These are phyloP conservation scores for Drosophila malerkotliana DNA, from an alignment of 1,140 invertebrate species.

Conservation along the genomic window DNA sequence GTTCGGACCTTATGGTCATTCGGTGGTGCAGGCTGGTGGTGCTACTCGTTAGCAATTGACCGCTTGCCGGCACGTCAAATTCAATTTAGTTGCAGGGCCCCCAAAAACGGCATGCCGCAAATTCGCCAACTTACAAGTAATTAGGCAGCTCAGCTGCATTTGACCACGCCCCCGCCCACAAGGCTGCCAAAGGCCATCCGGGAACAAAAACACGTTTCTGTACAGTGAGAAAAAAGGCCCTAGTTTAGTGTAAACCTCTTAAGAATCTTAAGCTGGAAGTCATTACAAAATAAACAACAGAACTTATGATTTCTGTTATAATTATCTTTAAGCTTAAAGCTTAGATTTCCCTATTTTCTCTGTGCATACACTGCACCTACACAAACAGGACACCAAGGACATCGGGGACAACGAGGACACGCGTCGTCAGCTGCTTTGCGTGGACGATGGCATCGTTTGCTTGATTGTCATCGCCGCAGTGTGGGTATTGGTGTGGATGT, in stretches of 20 bases:
- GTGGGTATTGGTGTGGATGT: conserved; percentile 24
- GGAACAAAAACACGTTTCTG: conserved; percentile 12
- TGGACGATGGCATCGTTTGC: conserved; percentile 48
- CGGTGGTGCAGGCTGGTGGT: conserved; percentile 8
- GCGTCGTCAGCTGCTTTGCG: conserved; percentile 70
- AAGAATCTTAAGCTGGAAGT: too few relatives aligned
- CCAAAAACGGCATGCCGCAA: conserved; percentile 67
- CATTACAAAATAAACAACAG: too few relatives aligned
- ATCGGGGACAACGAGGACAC: conserved; percentile 25
- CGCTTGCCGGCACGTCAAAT: conserved; percentile 63
- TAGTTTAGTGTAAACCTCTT: background rate
- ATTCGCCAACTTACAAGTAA: conserved; percentile 82
- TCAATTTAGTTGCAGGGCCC: conserved; percentile 71
- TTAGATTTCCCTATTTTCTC: background rate
- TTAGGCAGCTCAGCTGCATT: conserved; percentile 72
- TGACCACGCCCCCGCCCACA: conserved; percentile 24
- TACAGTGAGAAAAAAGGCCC: background rate
- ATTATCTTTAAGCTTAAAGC: background rate
- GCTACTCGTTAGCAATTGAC: conserved; percentile 58
- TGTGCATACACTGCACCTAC: background rate
- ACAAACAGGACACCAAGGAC: conserved; percentile 8
- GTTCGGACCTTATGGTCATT: conserved; percentile 10
- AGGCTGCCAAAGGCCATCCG: conserved; percentile 34
- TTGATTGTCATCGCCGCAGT: conserved; percentile 65
- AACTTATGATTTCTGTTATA: background rate